These are phyloP conservation scores for Ranitomeya imitator DNA, from an alignment of 2,113 vertebrate genomes.

Conservation along the genomic window DNA sequence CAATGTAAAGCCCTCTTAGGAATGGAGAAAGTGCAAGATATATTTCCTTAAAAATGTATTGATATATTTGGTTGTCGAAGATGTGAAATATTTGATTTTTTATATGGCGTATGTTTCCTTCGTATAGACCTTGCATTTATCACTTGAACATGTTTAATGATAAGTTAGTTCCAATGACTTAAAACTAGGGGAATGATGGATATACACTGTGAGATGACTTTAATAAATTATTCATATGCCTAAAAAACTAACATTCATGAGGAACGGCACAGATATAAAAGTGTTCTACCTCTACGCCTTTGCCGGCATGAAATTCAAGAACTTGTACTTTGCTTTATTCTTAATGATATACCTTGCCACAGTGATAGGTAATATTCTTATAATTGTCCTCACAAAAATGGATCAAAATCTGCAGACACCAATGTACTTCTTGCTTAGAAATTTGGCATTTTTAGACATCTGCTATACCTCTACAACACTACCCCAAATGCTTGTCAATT, in stretches of 20 bases:
- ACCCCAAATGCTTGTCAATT: conserved; percentile 61
- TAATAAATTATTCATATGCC: neutral
- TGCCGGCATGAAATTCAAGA: neutral
- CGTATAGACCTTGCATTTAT: too few species aligned
- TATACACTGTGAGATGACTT: neutral
- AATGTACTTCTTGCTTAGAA: conserved; percentile 63
- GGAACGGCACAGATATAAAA: neutral
- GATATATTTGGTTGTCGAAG: too few species aligned
- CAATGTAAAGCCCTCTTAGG: neutral
- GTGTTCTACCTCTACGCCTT: conserved; percentile 31
- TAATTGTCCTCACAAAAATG: neutral
- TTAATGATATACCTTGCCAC: conserved; percentile 14
- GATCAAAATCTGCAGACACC: conserved; percentile 60
- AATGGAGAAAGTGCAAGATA: too few species aligned
- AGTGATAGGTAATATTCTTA: conserved; percentile 31
- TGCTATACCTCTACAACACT: conserved; percentile 61
- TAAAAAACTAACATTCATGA: neutral
- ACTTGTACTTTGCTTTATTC: conserved; percentile 16
- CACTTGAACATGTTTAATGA: neutral
- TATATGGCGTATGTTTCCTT: too few species aligned
- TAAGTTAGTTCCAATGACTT: neutral
- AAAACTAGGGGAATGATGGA: neutral
- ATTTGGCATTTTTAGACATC: conserved; percentile 60
- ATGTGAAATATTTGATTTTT: too few species aligned
- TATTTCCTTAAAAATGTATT: too few species aligned